Conservation (phyloP, 2,797 vertebrate genomes). For the Merluccius polli region DNA sequence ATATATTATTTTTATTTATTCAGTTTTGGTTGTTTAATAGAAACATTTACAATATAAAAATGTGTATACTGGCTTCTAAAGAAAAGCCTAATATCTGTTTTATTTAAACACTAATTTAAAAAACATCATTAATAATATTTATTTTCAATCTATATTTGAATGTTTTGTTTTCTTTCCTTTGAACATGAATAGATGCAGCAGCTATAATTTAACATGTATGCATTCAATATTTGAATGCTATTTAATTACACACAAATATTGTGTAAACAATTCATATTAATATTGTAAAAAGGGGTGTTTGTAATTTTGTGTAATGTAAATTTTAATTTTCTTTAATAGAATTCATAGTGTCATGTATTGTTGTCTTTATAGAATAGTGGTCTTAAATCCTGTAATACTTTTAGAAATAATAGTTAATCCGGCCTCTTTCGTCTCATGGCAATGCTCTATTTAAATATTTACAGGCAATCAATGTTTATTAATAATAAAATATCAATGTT, state of each 20-base stretch:
- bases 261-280: not conserved
- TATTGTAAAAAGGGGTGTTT: not conserved
- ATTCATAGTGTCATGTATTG: not conserved
- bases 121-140: not conserved
- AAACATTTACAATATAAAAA: not conserved
- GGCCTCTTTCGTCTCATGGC: not conserved
- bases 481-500: slow-evolving; percentile 3
- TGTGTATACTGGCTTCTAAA: not conserved
- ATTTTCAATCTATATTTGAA: not conserved
- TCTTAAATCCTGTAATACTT: slow-evolving; percentile 1
- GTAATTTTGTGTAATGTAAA: not conserved
- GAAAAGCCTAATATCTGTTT: not conserved
- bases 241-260: not conserved
- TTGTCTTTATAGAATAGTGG: not conserved
- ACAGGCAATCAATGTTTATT: not conserved
- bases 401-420: not conserved
- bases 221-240: not conserved
- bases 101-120: not conserved
- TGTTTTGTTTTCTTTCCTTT: not conserved
- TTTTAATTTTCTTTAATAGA: not conserved
- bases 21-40: not conserved
- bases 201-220: not conserved
- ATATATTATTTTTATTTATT: not conserved
- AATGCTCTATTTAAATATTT: not conserved
- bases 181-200: not conserved